phyloP scores from a whole-genome alignment of 2,888 invertebrate species.

The Ormyrus labotus region DNA sequence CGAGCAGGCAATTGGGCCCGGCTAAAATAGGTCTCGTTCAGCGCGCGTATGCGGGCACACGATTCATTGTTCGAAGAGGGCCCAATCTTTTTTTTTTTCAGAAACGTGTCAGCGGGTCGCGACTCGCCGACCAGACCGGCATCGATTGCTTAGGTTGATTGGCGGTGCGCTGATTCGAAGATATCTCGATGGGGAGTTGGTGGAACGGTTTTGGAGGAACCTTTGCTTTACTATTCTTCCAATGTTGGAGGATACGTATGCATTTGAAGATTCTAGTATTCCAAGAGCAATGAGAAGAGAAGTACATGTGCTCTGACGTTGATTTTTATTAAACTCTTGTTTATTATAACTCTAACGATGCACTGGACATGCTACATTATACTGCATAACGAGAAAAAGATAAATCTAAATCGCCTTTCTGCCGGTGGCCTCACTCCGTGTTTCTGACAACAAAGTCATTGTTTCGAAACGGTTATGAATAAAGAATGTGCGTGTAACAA shows the following conservation, averaged over 20 bases:
- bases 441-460: slow-evolving; percentile 1
- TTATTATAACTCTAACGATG: too few relatives aligned
- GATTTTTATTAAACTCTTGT: too few relatives aligned
- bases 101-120: slow-evolving; percentile 39
- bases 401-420: not conserved
- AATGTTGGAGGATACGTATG: too few relatives aligned
- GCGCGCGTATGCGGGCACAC: not conserved
- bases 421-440: not conserved
- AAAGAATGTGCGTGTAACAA: not conserved
- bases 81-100: not conserved
- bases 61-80: slow-evolving; percentile 18
- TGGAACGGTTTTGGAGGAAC: too few relatives aligned
- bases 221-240: too few relatives aligned
- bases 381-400: not conserved
- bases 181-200: too few relatives aligned
- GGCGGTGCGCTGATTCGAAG: too few relatives aligned
- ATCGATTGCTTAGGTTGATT: not conserved
- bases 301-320: too few relatives aligned
- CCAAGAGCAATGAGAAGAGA: too few relatives aligned
- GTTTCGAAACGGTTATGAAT: not conserved
- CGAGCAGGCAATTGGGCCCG: slow-evolving; percentile 9
- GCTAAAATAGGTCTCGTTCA: slow-evolving; percentile 16
- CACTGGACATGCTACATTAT: too few relatives aligned
- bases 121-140: not conserved
- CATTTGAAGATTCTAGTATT: too few relatives aligned